Evolutionary conservation across 2,888 invertebrate genomes (phyloP).

Genomic region (Fragum sueziense): DNA sequence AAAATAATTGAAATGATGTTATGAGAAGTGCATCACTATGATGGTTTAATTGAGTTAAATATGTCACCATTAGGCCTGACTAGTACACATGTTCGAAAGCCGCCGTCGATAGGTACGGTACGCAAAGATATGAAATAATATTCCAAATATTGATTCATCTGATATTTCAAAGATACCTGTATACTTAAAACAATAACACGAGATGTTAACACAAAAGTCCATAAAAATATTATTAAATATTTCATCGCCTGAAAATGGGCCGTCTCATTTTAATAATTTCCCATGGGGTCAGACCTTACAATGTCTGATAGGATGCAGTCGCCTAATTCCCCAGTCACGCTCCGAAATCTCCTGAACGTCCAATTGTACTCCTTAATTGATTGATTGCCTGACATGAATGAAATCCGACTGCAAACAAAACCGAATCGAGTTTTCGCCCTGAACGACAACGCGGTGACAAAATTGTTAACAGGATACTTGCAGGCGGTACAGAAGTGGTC

Average conservation of each 20-base stretch:
- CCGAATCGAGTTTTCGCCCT: constrained; percentile 10
- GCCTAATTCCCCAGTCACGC: not conserved
- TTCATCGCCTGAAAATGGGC: not conserved
- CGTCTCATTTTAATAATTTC: not conserved
- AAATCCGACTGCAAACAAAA: constrained; percentile 15
- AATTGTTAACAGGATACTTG: constrained; percentile 14
- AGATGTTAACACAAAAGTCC: not conserved
- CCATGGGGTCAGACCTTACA: not conserved
- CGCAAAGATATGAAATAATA: too few relatives aligned
- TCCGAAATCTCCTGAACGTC: not conserved
- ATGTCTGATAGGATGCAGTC: not conserved
- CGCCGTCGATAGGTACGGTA: too few relatives aligned
- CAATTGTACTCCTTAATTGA: constrained; percentile 12
- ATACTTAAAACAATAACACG: too few relatives aligned
- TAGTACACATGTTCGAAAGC: too few relatives aligned
- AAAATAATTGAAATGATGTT: too few relatives aligned
- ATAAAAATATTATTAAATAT: not conserved
- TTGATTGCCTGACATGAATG: constrained; percentile 13
- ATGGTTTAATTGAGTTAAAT: too few relatives aligned
- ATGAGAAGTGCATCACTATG: too few relatives aligned
- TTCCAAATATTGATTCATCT: too few relatives aligned
- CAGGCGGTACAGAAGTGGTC: constrained; percentile 1
- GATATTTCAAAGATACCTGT: too few relatives aligned
- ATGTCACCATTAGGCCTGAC: too few relatives aligned
- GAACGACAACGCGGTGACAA: constrained; percentile 5